These are phyloP conservation scores for Mylabris sibirica DNA, from an alignment of 2,888 invertebrate genomes.

Conservation along the genomic window DNA sequence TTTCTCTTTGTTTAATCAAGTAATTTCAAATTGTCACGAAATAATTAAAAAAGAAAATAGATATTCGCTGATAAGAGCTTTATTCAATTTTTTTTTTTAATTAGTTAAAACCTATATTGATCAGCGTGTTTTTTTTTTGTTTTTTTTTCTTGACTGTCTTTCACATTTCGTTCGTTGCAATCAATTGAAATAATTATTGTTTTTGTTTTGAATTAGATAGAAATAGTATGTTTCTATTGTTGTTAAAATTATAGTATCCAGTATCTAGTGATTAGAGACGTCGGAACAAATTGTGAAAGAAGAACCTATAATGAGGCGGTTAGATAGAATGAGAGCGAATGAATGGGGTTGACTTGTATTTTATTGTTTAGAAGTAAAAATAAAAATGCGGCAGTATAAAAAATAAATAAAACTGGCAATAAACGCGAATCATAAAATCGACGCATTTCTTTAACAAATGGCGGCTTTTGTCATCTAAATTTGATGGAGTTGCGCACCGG, in stretches of 20 bases:
- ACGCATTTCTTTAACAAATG: constrained; percentile 57
- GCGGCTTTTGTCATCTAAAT: constrained; percentile 60
- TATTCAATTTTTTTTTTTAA: constrained; percentile 19
- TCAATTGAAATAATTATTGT: too few relatives aligned
- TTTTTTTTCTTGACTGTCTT: not conserved
- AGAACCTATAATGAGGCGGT: too few relatives aligned
- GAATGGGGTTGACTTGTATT: constrained; percentile 32
- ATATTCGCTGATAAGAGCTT: constrained; percentile 1
- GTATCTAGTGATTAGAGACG: too few relatives aligned
- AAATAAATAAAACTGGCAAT: constrained; percentile 42
- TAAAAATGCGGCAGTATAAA: constrained; percentile 39
- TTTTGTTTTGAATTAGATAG: too few relatives aligned
- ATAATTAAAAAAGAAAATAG: constrained; percentile 14
- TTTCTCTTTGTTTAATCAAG: constrained; percentile 7
- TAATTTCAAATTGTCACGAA: constrained; percentile 23
- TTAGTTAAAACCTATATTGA: constrained; percentile 1
- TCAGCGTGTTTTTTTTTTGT: not conserved
- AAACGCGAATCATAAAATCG: constrained; percentile 43
- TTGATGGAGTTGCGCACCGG: constrained; percentile 60
- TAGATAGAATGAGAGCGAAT: not conserved
- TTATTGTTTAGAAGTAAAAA: constrained; percentile 38
- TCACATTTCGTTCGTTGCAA: not conserved
- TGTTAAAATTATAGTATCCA: too few relatives aligned
- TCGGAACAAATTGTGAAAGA: not conserved
- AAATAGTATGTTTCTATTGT: too few relatives aligned